phyloP scores from a whole-genome alignment of 2,797 vertebrate genomes.

The Brotogeris chrysoptera region DNA sequence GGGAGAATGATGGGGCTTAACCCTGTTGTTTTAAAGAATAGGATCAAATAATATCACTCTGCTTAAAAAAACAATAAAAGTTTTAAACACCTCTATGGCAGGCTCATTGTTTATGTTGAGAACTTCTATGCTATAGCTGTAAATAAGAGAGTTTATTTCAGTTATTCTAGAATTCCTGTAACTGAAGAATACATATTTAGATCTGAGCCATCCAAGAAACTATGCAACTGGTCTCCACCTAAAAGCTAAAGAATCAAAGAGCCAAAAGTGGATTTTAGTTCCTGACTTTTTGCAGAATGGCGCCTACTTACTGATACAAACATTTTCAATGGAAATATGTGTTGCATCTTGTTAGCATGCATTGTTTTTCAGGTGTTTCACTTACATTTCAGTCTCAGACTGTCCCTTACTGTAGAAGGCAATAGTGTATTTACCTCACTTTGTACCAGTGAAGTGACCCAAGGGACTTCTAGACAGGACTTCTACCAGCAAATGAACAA shows the following conservation, averaged over 20 bases:
- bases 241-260: background rate
- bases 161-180: background rate
- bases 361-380: background rate
- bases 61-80: background rate
- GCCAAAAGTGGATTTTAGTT: background rate
- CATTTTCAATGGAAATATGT: background rate
- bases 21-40: background rate
- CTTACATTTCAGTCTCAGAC: background rate
- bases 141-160: background rate
- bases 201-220: background rate
- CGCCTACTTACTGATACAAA: background rate
- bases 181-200: background rate
- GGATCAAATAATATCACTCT: background rate
- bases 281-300: background rate
- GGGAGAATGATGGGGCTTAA: background rate
- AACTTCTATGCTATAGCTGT: background rate
- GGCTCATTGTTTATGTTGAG: background rate
- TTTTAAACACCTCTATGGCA: background rate
- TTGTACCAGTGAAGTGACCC: background rate
- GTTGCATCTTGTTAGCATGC: background rate
- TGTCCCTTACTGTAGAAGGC: background rate
- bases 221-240: background rate
- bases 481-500: fast-evolving
- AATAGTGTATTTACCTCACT: background rate
- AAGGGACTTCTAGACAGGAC: fast-evolving